A percentile compares a stretch with the other conserved stretches of the same genome.
Evolutionary conservation across 1,140 invertebrate species (phyloP).

Genomic region (Euschistus heros): DNA sequence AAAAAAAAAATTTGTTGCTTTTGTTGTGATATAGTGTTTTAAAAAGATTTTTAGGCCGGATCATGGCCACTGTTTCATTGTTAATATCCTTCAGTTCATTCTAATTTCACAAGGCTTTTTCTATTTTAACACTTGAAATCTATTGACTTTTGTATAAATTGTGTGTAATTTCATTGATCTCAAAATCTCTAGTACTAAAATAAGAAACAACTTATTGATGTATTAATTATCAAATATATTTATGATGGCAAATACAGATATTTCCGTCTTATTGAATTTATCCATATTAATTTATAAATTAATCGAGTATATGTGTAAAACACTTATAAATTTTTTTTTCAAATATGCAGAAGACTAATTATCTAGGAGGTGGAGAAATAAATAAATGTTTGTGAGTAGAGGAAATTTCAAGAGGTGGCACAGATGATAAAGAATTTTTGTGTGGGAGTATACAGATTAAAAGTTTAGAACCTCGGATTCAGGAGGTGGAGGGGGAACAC

Average conservation of each 20-base stretch:
- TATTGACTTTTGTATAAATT: constrained; percentile 5
- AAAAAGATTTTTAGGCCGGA: neutral
- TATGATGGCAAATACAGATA: neutral
- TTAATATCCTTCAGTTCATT: neutral
- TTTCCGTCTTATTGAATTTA: neutral
- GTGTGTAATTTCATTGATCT: constrained; percentile 4
- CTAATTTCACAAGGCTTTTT: neutral
- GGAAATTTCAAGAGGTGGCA: too few species aligned
- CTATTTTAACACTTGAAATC: neutral
- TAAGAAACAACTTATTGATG: neutral
- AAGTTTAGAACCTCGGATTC: too few species aligned
- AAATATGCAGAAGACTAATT: too few species aligned
- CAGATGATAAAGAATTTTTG: too few species aligned
- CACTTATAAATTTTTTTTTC: too few species aligned
- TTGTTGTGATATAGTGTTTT: neutral
- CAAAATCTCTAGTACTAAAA: constrained; percentile 1
- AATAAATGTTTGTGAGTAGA: too few species aligned
- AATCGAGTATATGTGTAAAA: too few species aligned
- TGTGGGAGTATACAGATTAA: too few species aligned
- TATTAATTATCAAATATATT: constrained; percentile 7
- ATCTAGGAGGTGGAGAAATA: too few species aligned
- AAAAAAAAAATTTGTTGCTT: neutral
- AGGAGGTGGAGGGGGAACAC: too few species aligned
- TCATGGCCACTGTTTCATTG: neutral
- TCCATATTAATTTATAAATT: too few species aligned